Conservation (phyloP, 2,113 vertebrate genomes). For the Suncus etruscus region DNA sequence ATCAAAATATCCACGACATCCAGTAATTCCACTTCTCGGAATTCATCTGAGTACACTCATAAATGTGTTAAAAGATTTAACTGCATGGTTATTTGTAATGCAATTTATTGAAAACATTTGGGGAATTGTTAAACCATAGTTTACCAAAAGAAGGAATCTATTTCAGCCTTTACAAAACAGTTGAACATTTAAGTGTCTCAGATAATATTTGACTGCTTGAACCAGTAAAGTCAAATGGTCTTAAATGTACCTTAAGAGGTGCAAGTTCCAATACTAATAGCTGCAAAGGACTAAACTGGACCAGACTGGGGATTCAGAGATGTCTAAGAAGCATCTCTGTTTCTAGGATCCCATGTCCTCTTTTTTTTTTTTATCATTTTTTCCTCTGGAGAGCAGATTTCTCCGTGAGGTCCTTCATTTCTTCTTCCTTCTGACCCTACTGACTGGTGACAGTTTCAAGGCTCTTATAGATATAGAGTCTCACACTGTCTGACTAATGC, state of each 20-base stretch:
- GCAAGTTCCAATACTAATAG: background rate
- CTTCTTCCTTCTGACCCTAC: no score
- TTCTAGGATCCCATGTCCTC: no score
- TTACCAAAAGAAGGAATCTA: background rate
- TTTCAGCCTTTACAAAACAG: background rate
- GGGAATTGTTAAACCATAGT: background rate
- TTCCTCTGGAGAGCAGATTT: no score
- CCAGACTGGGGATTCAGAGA: background rate
- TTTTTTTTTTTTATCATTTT: background rate
- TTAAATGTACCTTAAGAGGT: background rate
- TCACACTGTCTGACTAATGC: no score
- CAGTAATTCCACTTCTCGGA: background rate
- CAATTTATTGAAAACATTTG: conserved; percentile 16
- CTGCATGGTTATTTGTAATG: conserved; percentile 5
- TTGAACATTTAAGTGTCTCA: conserved; percentile 9
- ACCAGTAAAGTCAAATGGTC: background rate
- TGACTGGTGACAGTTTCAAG: no score
- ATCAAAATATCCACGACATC: no score
- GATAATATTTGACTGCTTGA: background rate
- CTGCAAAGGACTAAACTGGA: background rate
- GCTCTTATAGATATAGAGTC: no score
- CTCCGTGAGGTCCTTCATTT: no score
- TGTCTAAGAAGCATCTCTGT: background rate
- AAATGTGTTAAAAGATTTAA: background rate
- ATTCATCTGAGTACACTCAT: background rate